Evolutionary conservation across 2,113 vertebrate species (phyloP), one percentile per base, ranked within the genome.

Genomic region (Platycercus adscitus): DNA sequence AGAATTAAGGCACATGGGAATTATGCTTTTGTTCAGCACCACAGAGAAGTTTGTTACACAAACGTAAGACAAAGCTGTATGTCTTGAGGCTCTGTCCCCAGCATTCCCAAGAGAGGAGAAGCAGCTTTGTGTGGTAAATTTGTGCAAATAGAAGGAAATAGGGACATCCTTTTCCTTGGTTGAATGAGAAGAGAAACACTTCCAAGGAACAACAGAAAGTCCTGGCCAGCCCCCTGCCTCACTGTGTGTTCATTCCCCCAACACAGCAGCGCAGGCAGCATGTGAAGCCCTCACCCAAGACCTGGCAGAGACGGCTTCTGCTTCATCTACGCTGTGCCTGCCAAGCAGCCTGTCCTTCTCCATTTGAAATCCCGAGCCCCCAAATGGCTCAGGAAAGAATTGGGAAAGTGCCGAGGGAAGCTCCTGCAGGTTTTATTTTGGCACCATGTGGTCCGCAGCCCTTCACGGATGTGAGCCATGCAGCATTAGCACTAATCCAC

Each of bases 331-430:
- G 16, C 76, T 26, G 35, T 6, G 0, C 12, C 35, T 95, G 91
- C 91, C 96, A 95, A 86, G n/a, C 87, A 89, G 93, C 90, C 81
- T 95, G 93, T 56, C 91, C 88, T 68, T 46, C 84, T 95, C 96
- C 88, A 84, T 78, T 25, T 72, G 95, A 96, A 81, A 87, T 11
- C 41, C 76, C 0, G 4, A 71, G 79, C 23, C 49, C 76, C 49
- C 73, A 86, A 18, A 86, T 50, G 81, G 60, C 81, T 76, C 63
- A 3, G 44, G 11, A n/a, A 35, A 43, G 58, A 55, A 13, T 1
- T 80, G 83, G 88, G 93, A 65, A 7, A 6, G 82, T 0, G 10
- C 89, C 4, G 52, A 96, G 82, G 87, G 78, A 73, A 89, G 88
- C 43, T 85, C 86, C 15, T 0, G 72, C 87, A 81, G 84, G 23